Evolutionary conservation across 2,888 invertebrate species (phyloP).

Genomic region (Cheilosia urbana): DNA sequence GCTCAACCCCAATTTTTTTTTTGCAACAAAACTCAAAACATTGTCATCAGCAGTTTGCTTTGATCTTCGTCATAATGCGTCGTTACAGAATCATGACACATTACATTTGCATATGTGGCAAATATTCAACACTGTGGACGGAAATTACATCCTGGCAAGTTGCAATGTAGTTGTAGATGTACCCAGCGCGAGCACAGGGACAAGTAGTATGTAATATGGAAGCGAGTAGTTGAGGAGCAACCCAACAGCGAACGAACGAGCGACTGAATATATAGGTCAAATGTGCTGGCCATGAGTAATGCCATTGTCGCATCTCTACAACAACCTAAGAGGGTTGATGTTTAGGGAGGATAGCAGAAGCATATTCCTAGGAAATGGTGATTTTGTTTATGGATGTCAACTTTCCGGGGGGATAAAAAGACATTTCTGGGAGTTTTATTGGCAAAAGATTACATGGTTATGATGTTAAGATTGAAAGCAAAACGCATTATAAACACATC

Average conservation of each 20-base stretch:
- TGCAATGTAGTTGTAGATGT: background rate
- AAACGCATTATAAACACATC: background rate
- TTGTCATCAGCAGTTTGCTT: conserved; percentile 35
- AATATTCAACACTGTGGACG: conserved; percentile 24
- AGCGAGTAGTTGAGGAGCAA: conserved; percentile 12
- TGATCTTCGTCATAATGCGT: background rate
- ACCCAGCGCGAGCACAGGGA: no score
- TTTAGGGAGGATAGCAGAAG: background rate
- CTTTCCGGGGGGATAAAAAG: conserved; percentile 17
- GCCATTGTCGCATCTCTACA: conserved; percentile 51
- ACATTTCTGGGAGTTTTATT: conserved; percentile 36
- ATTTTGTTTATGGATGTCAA: conserved; percentile 52
- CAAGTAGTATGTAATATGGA: conserved; percentile 21
- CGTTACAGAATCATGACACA: conserved; percentile 26
- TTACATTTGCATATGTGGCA: conserved; percentile 46
- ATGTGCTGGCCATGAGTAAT: conserved; percentile 53
- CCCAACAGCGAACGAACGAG: background rate
- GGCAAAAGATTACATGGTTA: conserved; percentile 50
- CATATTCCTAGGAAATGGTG: conserved; percentile 34
- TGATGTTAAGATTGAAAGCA: conserved; percentile 39
- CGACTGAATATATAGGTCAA: conserved; percentile 40
- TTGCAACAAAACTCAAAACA: conserved; percentile 15
- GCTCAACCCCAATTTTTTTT: background rate
- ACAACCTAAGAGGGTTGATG: conserved; percentile 3
- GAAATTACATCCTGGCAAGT: conserved; percentile 22